Base-by-base conservation (phyloP, 2,113 vertebrate genomes). In the Hippocampus comes region DNA sequence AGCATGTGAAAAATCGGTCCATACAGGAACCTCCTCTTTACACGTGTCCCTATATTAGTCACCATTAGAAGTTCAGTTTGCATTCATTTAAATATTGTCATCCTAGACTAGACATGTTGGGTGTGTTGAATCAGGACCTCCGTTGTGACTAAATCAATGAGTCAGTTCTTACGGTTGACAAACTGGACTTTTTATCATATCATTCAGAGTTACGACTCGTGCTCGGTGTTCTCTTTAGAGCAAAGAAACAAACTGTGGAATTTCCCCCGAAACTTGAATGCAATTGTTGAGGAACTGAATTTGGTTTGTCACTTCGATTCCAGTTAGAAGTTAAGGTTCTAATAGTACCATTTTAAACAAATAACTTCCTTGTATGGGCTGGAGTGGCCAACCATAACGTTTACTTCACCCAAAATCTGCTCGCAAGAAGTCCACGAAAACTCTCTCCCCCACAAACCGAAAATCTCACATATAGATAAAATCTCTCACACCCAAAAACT, bases 161-260 rank as follows among this genome's bases (percentile, higher is more conserved):
- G 63, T 43, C 63, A n/a, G 5, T n/a, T 20, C 20, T 63, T 63
- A 38, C 2, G 20, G 30, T 2, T 38, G 15, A 4, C 11, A 20
- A 9, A 38, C 5, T 34, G 2, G 30, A 63, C 30, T 63, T 42
- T 9, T 42, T 9, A 42, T 63, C 34, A 23, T 10, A 9, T 12
- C 3, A 10, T 41, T 21, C 9, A 41, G 53, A 7, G 34, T 12
- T 34, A 15, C 7, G 56, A 71, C 57, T 41, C n/a, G 68, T 68
- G 73, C 55, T 82, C 75, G 67, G 42, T 60, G 46, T 57, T 11
- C 23, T 25, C 23, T 57, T 10, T 42, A 34, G 66, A 56, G 69
- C 38, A 42, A 83, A 77, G 71, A 75, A 75, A 64, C 49, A 51
- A 15, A 59, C 3, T 5, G 68, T 42, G 64, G 61, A 74, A 73